phyloP scores from a whole-genome alignment of 2,888 invertebrate species.

The Heliconius ethilla region DNA sequence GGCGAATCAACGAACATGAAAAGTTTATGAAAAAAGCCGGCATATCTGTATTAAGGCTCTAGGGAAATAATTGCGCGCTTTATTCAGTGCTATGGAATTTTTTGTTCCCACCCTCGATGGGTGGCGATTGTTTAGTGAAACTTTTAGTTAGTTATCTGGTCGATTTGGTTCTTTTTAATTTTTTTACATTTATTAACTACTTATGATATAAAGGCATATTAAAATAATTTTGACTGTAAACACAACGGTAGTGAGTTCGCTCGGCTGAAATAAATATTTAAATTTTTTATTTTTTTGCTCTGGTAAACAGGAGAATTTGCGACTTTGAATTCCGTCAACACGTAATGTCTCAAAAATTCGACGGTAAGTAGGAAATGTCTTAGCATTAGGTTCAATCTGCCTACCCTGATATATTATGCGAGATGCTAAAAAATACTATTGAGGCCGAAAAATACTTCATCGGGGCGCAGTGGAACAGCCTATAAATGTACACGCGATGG shows the following conservation, averaged over 20 bases:
- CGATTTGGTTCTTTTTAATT: background rate
- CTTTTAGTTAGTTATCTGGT: conserved; percentile 22
- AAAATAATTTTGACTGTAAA: too few species aligned
- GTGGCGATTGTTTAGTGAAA: conserved; percentile 20
- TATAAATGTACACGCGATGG: too few species aligned
- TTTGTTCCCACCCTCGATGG: background rate
- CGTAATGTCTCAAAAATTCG: background rate
- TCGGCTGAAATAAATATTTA: background rate
- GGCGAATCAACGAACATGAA: conserved; percentile 13
- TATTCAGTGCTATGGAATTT: conserved; percentile 21
- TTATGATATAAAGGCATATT: too few species aligned
- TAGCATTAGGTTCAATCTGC: too few species aligned
- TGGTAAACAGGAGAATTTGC: background rate
- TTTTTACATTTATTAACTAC: background rate
- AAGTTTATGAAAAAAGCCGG: conserved; percentile 26
- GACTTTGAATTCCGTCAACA: background rate
- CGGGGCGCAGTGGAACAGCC: too few species aligned
- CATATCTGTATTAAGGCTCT: conserved; percentile 27
- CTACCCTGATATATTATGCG: too few species aligned
- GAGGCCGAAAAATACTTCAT: too few species aligned
- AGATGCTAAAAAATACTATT: too few species aligned
- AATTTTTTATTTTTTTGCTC: background rate
- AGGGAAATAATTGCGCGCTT: conserved; percentile 29
- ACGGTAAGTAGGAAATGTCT: too few species aligned
- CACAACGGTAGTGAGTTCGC: too few species aligned